Evolutionary conservation across 2,797 vertebrate genomes (phyloP), one percentile per base, ranked within the genome.

Genomic region (Danio aesculapii): DNA sequence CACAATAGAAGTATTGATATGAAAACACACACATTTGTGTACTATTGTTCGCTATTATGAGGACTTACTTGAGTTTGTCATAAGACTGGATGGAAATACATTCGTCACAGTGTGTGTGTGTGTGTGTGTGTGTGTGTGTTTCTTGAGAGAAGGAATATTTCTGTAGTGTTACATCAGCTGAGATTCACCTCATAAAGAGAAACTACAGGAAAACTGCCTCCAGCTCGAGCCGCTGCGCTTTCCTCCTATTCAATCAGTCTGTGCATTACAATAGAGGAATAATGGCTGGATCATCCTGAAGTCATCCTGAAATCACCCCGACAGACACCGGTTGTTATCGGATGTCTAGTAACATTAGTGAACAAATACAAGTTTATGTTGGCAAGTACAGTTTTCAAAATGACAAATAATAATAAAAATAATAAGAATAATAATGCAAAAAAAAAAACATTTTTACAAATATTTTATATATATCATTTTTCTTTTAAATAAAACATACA

Each of bases 111-210:
- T 39, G 2, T 49, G 57, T 7, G 3, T 50, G 46, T 73, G 17
- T 46, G n/a, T n/a, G n/a, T n/a, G n/a, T n/a, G n/a, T n/a, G n/a
- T 30, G 30, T 30, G 30, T 30, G 30, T 30, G 30, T 30, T 30
- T 10, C 44, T 30, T 62, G 16, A 44, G 14, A 79, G 69, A 63
- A 58, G 39, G 59, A 46, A 14, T 66, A 67, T 84, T 84, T 81
- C 77, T 64, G 44, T 55, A 17, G 77, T 17, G 74, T 84, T 86
- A 75, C 85, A 84, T 86, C 85, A 86, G 77, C 83, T 84, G 63
- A 80, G 68, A 64, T 70, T 57, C 30, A 53, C 70, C 41, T 58
- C 17, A 58, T 72, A 58, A 58, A 58, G 44, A n/a, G 16, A 68
- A 68, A 49, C 63, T 68, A 30, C n/a, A 44, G 75, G 75, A 68